These are phyloP conservation scores for Sander lucioperca DNA, from an alignment of 2,113 vertebrate species.

Conservation along the genomic window DNA sequence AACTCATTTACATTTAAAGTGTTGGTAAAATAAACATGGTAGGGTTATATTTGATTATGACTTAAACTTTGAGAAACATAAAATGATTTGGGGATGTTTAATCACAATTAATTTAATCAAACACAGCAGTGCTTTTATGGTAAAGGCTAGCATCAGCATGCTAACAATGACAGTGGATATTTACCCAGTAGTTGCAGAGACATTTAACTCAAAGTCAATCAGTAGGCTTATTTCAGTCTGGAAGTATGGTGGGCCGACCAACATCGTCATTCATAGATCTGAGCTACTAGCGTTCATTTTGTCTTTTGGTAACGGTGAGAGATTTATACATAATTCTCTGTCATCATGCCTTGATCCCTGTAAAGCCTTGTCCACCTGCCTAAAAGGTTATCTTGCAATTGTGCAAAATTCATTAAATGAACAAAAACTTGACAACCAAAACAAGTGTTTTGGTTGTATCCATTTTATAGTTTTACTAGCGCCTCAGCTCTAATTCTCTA, in stretches of 20 bases:
- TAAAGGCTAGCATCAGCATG: slow-evolving; percentile 6
- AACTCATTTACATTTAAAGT: not conserved
- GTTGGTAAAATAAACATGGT: not conserved
- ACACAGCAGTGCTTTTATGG: slow-evolving; percentile 1
- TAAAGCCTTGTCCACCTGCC: not conserved
- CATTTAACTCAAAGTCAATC: not conserved
- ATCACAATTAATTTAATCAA: not conserved
- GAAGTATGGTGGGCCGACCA: not conserved
- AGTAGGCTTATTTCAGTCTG: not conserved
- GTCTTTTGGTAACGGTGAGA: not conserved
- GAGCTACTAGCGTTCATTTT: not conserved
- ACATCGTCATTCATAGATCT: not conserved
- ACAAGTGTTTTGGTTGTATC: not conserved
- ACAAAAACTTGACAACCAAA: too few relatives aligned
- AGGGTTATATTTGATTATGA: not conserved
- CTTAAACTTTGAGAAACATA: not conserved
- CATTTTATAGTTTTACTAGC: not conserved
- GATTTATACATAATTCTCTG: not conserved
- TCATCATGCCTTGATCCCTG: not conserved
- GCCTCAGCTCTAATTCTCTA: not conserved
- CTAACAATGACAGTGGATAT: not conserved
- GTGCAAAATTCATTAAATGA: not conserved
- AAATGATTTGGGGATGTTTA: not conserved
- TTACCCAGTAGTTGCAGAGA: not conserved
- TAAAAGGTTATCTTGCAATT: not conserved